Evolutionary conservation across 2,113 vertebrate genomes (phyloP).

Genomic region (Monopterus albus): DNA sequence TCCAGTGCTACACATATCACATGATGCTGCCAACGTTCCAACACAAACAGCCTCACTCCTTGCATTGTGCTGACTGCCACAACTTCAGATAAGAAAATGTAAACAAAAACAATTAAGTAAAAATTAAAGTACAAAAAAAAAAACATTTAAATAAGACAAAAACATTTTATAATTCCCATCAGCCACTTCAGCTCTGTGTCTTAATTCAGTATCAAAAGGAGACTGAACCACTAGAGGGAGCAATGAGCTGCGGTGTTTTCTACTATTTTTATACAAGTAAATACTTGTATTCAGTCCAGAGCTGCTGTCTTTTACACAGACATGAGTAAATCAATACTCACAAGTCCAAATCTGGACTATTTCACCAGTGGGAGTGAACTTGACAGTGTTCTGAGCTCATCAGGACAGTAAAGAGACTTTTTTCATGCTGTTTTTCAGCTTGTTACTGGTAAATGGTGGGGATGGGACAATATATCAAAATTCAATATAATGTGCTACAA

Average conservation of each 20-base stretch:
- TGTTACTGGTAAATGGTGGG: too few species aligned
- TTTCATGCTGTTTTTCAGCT: too few species aligned
- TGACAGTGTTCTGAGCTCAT: too few species aligned
- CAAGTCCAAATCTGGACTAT: not conserved
- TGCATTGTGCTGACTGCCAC: not conserved
- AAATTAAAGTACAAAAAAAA: not conserved
- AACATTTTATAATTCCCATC: not conserved
- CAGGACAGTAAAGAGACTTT: too few species aligned
- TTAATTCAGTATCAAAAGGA: not conserved
- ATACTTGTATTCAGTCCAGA: too few species aligned
- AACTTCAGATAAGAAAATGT: not conserved
- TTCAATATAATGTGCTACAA: too few species aligned
- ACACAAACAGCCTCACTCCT: not conserved
- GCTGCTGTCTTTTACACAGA: too few species aligned
- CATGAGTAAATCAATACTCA: not conserved
- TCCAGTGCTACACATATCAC: not conserved
- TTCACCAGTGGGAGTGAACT: not conserved
- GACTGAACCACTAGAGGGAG: constrained; percentile 20
- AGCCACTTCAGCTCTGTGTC: not conserved
- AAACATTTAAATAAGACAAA: too few species aligned
- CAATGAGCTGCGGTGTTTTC: not conserved
- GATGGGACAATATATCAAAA: too few species aligned
- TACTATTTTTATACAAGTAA: too few species aligned
- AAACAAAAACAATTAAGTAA: too few species aligned
- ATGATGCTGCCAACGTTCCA: not conserved